Evolutionary conservation across 1,140 invertebrate species (phyloP).

Genomic region (Temnothorax longispinosus): DNA sequence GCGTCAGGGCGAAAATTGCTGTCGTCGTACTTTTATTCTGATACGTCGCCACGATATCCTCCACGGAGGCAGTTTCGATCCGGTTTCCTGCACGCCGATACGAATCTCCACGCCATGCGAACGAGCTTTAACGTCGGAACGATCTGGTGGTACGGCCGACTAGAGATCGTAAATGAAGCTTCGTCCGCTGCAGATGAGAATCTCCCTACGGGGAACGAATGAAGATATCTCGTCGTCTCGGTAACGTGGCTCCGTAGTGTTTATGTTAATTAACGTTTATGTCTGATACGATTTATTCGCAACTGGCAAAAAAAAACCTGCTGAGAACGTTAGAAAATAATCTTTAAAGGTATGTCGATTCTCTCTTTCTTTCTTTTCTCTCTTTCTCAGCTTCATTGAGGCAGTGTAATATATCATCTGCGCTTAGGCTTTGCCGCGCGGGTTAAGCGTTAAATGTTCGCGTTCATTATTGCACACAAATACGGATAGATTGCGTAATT

Average conservation of each 20-base stretch:
- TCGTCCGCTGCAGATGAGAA: slow-evolving; percentile 24
- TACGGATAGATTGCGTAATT: slow-evolving; percentile 18
- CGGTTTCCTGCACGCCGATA: slow-evolving; percentile 46
- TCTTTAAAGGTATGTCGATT: slow-evolving; percentile 1
- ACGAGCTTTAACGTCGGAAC: slow-evolving; percentile 55
- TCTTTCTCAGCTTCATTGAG: not conserved
- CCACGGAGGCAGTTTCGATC: slow-evolving; percentile 42
- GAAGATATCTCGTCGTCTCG: slow-evolving; percentile 5
- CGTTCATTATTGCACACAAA: slow-evolving; percentile 19
- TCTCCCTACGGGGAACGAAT: slow-evolving; percentile 19
- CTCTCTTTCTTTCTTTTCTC: too few species aligned
- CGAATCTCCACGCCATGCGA: slow-evolving; percentile 27
- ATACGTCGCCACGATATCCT: slow-evolving; percentile 8
- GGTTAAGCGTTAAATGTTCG: slow-evolving; percentile 34
- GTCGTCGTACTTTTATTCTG: slow-evolving; percentile 42
- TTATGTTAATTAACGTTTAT: slow-evolving; percentile 25
- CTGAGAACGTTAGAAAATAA: not conserved
- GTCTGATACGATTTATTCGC: slow-evolving; percentile 2
- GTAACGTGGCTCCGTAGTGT: not conserved
- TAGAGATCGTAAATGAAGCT: slow-evolving; percentile 47
- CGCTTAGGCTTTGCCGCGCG: not conserved
- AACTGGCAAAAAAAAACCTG: not conserved
- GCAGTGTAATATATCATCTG: not conserved
- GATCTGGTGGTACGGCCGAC: slow-evolving; percentile 8
- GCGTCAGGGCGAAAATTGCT: slow-evolving; percentile 47